phyloP scores from a whole-genome alignment of 2,888 invertebrate species.

The Drosophila austrosaltans region DNA sequence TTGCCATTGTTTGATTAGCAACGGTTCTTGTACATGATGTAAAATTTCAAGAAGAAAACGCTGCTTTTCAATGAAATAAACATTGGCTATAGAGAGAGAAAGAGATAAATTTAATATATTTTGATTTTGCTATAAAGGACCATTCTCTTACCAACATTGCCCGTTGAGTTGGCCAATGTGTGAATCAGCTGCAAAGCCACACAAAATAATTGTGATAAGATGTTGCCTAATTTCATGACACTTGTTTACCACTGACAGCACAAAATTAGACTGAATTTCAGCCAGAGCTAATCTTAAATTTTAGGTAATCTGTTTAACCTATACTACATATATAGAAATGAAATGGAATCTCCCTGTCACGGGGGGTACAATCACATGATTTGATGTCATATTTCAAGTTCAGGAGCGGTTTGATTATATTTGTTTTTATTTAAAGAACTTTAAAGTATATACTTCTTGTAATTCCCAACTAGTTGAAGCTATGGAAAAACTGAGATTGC shows the following conservation, averaged over 20 bases:
- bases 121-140: neutral
- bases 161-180: neutral
- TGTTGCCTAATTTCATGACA: constrained; percentile 40
- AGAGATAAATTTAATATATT: too few species aligned
- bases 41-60: constrained; percentile 61
- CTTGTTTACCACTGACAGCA: constrained; percentile 42
- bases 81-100: constrained; percentile 41
- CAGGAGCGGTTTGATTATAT: neutral
- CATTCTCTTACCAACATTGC: constrained; percentile 38
- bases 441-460: too few species aligned
- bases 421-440: too few species aligned
- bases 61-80: constrained; percentile 64
- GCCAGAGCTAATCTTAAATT: constrained; percentile 1
- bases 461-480: too few species aligned
- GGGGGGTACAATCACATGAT: neutral
- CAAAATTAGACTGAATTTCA: constrained; percentile 37
- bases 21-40: constrained; percentile 56
- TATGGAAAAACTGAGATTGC: too few species aligned
- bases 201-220: constrained; percentile 22
- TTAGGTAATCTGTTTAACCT: constrained; percentile 13
- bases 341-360: neutral
- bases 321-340: neutral
- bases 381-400: neutral
- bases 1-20: constrained; percentile 51
- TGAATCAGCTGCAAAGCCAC: constrained; percentile 24